Conservation (phyloP, 2,113 vertebrate species). For the Megaceryle torquata region DNA sequence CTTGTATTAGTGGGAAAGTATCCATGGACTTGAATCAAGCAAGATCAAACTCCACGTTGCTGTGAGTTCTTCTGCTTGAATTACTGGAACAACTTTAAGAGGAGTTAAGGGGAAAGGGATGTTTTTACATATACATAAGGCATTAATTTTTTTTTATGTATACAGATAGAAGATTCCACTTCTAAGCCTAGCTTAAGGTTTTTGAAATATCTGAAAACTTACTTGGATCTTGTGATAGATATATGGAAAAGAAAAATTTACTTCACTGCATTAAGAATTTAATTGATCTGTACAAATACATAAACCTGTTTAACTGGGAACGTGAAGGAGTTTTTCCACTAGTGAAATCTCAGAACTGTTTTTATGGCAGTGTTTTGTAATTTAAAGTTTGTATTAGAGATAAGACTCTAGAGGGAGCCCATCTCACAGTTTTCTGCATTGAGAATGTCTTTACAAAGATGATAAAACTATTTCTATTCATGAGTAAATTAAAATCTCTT, state of each 20-base stretch:
- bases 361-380: not conserved
- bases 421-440: not conserved
- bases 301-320: not conserved
- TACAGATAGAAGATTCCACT: not conserved
- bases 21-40: not conserved
- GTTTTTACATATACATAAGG: not conserved
- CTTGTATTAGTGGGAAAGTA: not conserved
- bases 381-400: not conserved
- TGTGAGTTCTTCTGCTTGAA: not conserved
- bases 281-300: not conserved
- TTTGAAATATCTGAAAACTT: not conserved
- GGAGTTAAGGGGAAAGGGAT: not conserved
- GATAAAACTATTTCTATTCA: not conserved
- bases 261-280: not conserved
- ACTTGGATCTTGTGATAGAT: not conserved
- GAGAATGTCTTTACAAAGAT: not conserved
- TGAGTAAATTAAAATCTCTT: not conserved
- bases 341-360: not conserved
- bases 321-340: not conserved
- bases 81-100: not conserved
- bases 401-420: slow-evolving; percentile 60
- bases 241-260: not conserved
- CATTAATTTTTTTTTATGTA: not conserved
- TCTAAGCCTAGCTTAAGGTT: not conserved
- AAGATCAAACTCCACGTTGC: not conserved